Base-by-base conservation (phyloP, 2,888 invertebrate genomes). In the Oxycera nigricornis region DNA sequence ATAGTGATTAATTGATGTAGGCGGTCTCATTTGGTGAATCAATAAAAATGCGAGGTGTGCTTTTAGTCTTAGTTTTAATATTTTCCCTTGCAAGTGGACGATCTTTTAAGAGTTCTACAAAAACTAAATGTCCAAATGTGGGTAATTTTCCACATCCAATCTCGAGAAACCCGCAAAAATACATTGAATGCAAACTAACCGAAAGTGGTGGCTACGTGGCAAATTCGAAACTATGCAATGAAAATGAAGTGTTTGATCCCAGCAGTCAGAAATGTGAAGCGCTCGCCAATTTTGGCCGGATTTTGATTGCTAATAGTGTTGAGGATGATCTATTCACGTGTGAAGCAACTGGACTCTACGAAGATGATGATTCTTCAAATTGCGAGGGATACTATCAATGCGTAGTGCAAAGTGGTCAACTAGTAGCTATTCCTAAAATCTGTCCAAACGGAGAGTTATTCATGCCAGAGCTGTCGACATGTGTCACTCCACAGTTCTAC, bases 381-480 rank as follows among this genome's bases (percentile, higher is more conserved):
- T 73, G 73, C 30, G 28, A 39, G 17, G 73, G 61, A 61, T 73
- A 73, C 55, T 73, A 50, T 61, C 50, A 59, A 30, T 73, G 73
- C 30, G 46, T 59, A 17, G 22, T n/a, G 3, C 39, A 31, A 20
- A 26, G 62, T 50, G 73, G 61, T 22, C 30, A 31, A 4, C 59
- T 73, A 30, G 59, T 9, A n/a, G 61, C 59, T 2, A 24, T 50
- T 2, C 20, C 41, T 1, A 73, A 62, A 73, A 26, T 20, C 2
- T 73, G 73, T 61, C 59, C 59, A 1, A 39, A 41, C 24, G 73
- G 73, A 22, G 61, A 73, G 30, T 17, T 73, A 30, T 73, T 73
- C 24, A 59, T 22, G 30, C 73, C 73, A 9, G 61, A 61, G 52
- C 20, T 50, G 41, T 50, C 50, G 20, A 73, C 61, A 7, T 73